Percentiles rank a stretch among this genome's conserved stretches.
phyloP scores from a whole-genome alignment of 1,140 invertebrate species.

The Adoxophyes honmai region DNA sequence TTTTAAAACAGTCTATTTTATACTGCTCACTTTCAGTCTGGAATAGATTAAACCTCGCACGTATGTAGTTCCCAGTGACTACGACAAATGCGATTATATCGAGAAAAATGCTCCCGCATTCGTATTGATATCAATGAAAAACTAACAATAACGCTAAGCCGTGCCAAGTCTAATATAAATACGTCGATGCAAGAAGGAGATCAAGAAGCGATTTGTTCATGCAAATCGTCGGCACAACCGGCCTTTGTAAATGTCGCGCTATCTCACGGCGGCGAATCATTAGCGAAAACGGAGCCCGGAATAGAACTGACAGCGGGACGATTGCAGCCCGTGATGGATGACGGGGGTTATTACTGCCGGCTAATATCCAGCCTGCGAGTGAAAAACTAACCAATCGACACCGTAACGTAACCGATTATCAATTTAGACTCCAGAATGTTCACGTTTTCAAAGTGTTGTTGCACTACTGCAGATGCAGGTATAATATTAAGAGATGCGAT shows the following conservation, averaged over 20 bases:
- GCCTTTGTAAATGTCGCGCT: conserved; percentile 55
- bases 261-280: conserved; percentile 64
- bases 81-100: background rate
- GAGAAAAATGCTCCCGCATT: background rate
- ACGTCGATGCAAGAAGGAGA: conserved; percentile 26
- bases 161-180: conserved; percentile 14
- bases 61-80: background rate
- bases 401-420: conserved; percentile 7
- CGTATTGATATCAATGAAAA: conserved; percentile 10
- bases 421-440: conserved; percentile 1
- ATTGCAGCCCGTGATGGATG: conserved; percentile 73
- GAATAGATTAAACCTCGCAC: background rate
- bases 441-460: background rate
- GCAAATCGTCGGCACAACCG: conserved; percentile 41
- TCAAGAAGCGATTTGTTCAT: conserved; percentile 41
- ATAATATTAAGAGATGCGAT: too few species aligned
- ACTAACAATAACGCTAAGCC: conserved; percentile 1
- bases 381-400: conserved; percentile 24
- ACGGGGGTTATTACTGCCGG: conserved; percentile 60
- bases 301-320: conserved; percentile 72
- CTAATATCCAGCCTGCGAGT: conserved; percentile 48
- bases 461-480: too few species aligned
- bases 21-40: background rate
- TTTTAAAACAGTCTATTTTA: background rate
- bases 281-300: conserved; percentile 70